Base-by-base conservation (phyloP, 30 jellyfish, hydroid and myxozoan genomes). In the Chironex yamaguchii region DNA sequence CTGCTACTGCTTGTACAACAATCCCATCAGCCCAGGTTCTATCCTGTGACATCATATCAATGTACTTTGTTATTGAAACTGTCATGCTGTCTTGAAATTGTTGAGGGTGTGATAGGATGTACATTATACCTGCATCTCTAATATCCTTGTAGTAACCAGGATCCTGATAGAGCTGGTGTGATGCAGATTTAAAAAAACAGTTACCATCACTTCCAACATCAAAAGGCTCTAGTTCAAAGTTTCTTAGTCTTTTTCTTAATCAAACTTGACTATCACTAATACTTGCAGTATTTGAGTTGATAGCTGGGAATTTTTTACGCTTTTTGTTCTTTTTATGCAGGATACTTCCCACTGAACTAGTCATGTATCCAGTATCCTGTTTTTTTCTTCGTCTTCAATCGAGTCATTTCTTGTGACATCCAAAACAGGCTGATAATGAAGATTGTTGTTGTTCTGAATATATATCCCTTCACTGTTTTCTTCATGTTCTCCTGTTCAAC, bases 21-120 rank as follows among this genome's bases (percentile, higher is more conserved):
- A 65, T 23, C 62, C 30, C 30, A 65, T 65, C 79, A 23, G 79
- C 58, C 51, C 58, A 65, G 20, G 79, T 30, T 27, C 79, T 58
- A 13, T 27, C 22, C 13, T 13, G 22, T 2, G 62, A 23, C 79
- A 65, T 65, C 4, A 9, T 26, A 11, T 65, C 20, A 31, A 65
- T 65, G 30, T 65, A 65, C 17, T 51, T 26, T 9, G 30, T 23
- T 23, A 3, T 13, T 4, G 51, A 23, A 2, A 23, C 79, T 2
- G 79, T 21, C 2, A 65, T 24, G 30, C 26, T 23, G 20, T 30
- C 66, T 4, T 26, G 11, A 21, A 65, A 65, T 23, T 65, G 26
- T 2, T 9, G 13, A 65, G 4, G 62, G 30, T 65, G 26, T 3
- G 26, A 24, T 23, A 3, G 22, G 29, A 65, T 27, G 20, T 65